Conservation (phyloP, 2,888 invertebrate species). For the Strigamia transsilvanica region DNA sequence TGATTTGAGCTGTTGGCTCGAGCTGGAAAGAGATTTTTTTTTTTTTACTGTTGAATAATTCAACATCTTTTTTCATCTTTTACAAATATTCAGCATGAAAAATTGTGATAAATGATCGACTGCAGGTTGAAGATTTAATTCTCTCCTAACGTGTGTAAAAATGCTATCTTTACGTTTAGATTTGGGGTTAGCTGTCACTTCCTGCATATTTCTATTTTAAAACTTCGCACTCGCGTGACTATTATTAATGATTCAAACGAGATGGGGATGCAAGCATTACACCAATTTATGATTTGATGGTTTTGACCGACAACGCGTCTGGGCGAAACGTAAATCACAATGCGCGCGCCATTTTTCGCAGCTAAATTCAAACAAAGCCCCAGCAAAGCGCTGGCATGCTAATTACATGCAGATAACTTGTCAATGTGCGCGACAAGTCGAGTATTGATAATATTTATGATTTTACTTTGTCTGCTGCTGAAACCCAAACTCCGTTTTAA, state of each 20-base stretch:
- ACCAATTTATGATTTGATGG: slow-evolving; percentile 1
- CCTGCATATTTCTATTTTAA: neutral
- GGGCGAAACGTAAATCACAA: neutral
- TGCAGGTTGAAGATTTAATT: neutral
- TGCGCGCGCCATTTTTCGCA: neutral
- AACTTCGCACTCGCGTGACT: slow-evolving; percentile 30
- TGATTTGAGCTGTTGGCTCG: slow-evolving; percentile 3
- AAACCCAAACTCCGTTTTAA: slow-evolving; percentile 30
- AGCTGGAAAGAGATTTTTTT: neutral
- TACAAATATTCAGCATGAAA: slow-evolving; percentile 1
- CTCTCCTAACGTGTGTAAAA: neutral
- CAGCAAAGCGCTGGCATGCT: neutral
- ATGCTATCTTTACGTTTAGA: neutral
- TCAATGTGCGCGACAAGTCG: slow-evolving; percentile 1
- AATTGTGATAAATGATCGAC: slow-evolving; percentile 3
- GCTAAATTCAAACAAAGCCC: neutral
- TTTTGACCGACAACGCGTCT: slow-evolving; percentile 25
- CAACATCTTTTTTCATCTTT: neutral
- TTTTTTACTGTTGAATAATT: neutral
- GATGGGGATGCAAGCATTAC: neutral
- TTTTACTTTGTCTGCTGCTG: slow-evolving; percentile 26
- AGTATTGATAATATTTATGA: slow-evolving; percentile 3
- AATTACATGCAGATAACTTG: slow-evolving; percentile 4
- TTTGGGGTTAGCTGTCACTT: slow-evolving; percentile 9
- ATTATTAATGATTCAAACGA: slow-evolving; percentile 10